Evolutionary conservation across 2,888 invertebrate genomes (phyloP).

Genomic region (Lampropteryx suffumata): DNA sequence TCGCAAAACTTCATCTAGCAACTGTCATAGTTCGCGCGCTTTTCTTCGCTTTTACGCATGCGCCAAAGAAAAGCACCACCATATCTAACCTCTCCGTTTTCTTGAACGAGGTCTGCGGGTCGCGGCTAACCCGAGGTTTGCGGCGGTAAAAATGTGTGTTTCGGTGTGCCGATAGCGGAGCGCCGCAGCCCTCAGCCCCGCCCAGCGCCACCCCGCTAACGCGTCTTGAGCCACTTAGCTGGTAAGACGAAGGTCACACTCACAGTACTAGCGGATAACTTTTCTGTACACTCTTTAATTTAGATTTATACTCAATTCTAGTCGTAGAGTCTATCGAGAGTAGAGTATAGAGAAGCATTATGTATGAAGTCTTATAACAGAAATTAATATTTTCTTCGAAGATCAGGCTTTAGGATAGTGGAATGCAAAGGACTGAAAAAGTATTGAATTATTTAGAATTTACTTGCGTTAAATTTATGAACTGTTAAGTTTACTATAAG

Average conservation of each 20-base stretch:
- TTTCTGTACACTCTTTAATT: not conserved
- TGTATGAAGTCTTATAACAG: too few relatives aligned
- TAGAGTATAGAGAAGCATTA: too few relatives aligned
- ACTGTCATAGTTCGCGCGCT: conserved; percentile 74
- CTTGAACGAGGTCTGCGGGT: conserved; percentile 79
- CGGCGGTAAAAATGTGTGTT: conserved; percentile 84
- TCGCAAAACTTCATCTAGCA: conserved; percentile 42
- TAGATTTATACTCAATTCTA: not conserved
- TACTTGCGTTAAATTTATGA: too few relatives aligned
- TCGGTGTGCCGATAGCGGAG: conserved; percentile 83
- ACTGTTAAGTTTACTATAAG: too few relatives aligned
- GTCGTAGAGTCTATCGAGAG: too few relatives aligned
- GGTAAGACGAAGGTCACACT: conserved; percentile 76
- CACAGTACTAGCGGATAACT: conserved; percentile 25
- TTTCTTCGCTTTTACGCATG: conserved; percentile 54
- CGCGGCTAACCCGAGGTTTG: conserved; percentile 84
- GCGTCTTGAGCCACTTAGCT: conserved; percentile 82
- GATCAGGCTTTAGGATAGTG: too few relatives aligned
- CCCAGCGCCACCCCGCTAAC: conserved; percentile 67
- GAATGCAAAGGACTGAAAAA: too few relatives aligned
- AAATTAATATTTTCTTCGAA: too few relatives aligned
- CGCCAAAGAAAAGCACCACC: conserved; percentile 53
- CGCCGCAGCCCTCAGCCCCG: conserved; percentile 74
- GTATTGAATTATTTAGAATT: too few relatives aligned
- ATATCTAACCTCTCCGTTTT: conserved; percentile 54